Base-by-base conservation (phyloP, 64 coral and sea anemone genomes). In the Platygyra sinensis region DNA sequence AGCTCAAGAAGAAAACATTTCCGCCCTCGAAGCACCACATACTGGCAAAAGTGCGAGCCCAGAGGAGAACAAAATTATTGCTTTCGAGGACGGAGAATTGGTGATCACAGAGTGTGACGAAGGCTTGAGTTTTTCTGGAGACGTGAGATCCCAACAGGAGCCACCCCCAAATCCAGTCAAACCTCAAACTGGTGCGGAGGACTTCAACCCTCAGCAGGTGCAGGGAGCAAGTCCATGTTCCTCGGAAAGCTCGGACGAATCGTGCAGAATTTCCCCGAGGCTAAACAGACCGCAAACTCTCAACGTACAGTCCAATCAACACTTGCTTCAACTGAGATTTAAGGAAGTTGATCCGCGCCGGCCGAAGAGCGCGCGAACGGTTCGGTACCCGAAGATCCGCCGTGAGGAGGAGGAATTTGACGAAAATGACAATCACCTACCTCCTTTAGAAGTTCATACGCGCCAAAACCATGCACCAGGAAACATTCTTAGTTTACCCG, bases 41-140 rank as follows among this genome's bases (percentile, higher is more conserved):
- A 60, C 16, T 28, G 27, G 81, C 13, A 36, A 72, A 24, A 39
- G n/a, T 30, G 25, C 6, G 17, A 83, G 36, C 0, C 13, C 15
- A 7, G 15, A 24, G 27, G 33, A 18, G 22, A 85, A 12, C 9
- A 57, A 85, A 72, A 67, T 42, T 18, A 10, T 64, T 25, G 20
- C 33, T 72, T 8, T 85, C 39, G 39, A 72, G 63, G 13, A 77
- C 19, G 74, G 20, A 12, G 74, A 85, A 72, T 38, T 85, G 13
- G 81, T 85, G 62, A 71, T 85, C 81, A 85, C 62, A 8, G 63
- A 85, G 62, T 85, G 63, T 85, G 63, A 85, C 81, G 81, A 85
- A 17, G 63, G 81, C 22, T 46, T 49, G 62, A 85, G 63, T 72
- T 85, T 85, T 72, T 22, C 38, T 50, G 22, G 31, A 49, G 33